These are phyloP conservation scores for Andrena dorsata DNA, from an alignment of 2,888 invertebrate genomes.

Conservation along the genomic window DNA sequence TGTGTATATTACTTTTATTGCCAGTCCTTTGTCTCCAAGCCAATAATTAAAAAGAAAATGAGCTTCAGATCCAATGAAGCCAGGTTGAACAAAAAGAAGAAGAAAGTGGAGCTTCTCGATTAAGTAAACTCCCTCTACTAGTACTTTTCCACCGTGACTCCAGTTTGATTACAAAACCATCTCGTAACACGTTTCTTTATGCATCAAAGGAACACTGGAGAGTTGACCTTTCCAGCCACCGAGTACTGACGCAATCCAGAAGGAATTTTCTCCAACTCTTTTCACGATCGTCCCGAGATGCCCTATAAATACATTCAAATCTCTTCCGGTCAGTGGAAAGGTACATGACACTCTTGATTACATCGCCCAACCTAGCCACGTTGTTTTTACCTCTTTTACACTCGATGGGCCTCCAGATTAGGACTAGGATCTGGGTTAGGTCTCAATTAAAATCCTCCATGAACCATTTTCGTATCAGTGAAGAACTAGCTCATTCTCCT, in stretches of 20 bases:
- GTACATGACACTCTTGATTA: slow-evolving; percentile 21
- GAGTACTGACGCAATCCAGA: slow-evolving; percentile 30
- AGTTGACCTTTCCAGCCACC: slow-evolving; percentile 37
- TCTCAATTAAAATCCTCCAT: neutral
- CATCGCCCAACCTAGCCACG: neutral
- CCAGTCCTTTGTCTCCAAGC: no score
- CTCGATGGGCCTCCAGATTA: neutral
- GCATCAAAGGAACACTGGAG: slow-evolving; percentile 26
- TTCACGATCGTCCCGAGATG: neutral
- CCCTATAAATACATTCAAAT: slow-evolving; percentile 22
- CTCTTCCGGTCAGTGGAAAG: slow-evolving; percentile 21
- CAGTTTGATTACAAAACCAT: slow-evolving; percentile 36
- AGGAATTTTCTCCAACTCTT: slow-evolving; percentile 22
- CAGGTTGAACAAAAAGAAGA: neutral
- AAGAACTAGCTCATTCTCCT: neutral
- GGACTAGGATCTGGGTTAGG: neutral
- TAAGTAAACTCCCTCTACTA: neutral
- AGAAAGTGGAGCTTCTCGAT: neutral
- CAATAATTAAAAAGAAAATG: no score
- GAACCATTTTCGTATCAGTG: no score
- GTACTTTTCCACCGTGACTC: neutral
- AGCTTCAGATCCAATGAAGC: neutral
- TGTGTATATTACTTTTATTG: no score
- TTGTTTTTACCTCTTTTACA: neutral
- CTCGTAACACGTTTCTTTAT: slow-evolving; percentile 38